These are phyloP conservation scores for Telmatochromis brichardi DNA, from an alignment of 2,113 vertebrate genomes.

Conservation along the genomic window DNA sequence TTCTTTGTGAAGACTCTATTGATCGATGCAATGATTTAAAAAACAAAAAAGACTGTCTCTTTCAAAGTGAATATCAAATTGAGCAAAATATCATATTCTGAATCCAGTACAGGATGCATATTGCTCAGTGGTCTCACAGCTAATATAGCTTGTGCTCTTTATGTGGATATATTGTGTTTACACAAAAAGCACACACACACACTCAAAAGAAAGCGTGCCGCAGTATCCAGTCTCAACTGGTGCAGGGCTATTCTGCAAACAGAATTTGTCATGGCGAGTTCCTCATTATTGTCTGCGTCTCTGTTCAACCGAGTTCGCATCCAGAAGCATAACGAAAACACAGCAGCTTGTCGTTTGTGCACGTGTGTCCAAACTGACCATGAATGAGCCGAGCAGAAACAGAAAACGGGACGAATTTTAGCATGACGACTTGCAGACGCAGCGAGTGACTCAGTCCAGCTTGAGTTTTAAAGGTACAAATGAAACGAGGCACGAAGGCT, in stretches of 20 bases:
- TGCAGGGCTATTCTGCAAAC: not conserved
- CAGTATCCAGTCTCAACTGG: not conserved
- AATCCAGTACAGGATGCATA: not conserved
- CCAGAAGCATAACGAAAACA: slow-evolving; percentile 20
- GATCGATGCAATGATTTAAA: not conserved
- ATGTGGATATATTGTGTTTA: not conserved
- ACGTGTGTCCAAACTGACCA: not conserved
- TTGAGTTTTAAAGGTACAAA: not conserved
- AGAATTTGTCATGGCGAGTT: not conserved
- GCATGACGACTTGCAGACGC: not conserved
- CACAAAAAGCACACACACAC: not conserved
- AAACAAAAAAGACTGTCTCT: not conserved
- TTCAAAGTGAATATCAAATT: not conserved
- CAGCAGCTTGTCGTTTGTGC: slow-evolving; percentile 23
- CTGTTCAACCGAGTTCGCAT: not conserved
- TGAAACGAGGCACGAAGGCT: not conserved
- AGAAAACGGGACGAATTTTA: not conserved
- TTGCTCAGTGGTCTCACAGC: slow-evolving; percentile 12
- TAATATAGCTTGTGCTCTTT: slow-evolving; percentile 6
- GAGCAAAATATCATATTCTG: not conserved
- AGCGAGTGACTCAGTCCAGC: not conserved
- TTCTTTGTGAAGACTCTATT: not conserved
- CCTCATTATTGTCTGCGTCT: not conserved
- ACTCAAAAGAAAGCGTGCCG: not conserved
- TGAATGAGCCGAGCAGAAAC: not conserved